These are phyloP conservation scores for Willisornis vidua DNA, from an alignment of 2,113 vertebrate species.

Conservation along the genomic window DNA sequence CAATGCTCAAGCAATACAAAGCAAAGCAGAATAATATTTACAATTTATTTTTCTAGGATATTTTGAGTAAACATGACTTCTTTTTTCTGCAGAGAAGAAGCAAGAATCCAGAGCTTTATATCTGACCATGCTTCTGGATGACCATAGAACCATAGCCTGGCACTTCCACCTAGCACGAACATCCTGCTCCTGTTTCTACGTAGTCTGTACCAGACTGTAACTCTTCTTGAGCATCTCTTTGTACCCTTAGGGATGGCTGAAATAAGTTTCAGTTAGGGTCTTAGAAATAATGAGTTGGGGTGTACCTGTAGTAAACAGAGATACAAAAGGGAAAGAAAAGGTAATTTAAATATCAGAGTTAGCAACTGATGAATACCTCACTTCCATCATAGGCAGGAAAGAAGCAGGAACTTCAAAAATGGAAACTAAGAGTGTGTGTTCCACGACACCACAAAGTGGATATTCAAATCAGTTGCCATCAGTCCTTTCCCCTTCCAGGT, in stretches of 20 bases:
- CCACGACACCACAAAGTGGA: neutral
- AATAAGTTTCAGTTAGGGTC: neutral
- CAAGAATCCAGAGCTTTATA: neutral
- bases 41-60: neutral
- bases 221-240: neutral
- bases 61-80: neutral
- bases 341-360: neutral
- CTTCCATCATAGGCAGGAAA: neutral
- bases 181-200: neutral
- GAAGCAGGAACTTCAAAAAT: neutral
- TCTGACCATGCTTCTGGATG: neutral
- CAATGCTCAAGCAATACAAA: neutral
- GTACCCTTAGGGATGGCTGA: neutral
- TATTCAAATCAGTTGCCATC: neutral
- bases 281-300: neutral
- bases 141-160: neutral
- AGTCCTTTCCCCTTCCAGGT: neutral
- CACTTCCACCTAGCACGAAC: neutral
- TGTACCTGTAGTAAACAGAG: neutral
- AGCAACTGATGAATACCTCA: neutral
- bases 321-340: neutral
- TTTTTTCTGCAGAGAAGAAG: neutral
- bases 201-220: neutral
- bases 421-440: neutral
- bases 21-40: neutral